Conservation (phyloP, 2,888 invertebrate genomes). For the Caenorhabditis sp. region DNA sequence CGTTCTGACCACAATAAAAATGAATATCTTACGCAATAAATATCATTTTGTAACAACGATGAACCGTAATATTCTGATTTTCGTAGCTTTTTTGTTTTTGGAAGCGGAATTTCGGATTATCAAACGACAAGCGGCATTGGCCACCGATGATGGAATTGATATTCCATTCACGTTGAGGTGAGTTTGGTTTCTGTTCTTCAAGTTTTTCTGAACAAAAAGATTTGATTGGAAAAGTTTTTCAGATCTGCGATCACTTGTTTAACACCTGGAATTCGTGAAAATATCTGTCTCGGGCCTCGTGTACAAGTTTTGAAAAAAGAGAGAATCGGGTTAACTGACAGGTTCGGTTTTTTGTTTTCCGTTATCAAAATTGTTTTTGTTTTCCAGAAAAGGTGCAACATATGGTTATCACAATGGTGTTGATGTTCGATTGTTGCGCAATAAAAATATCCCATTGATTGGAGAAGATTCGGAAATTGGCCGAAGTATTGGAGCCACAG, state of each 20-base stretch:
- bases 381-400: constrained; percentile 46
- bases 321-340: constrained; percentile 44
- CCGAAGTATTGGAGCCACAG: constrained; percentile 45
- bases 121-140: constrained; percentile 38
- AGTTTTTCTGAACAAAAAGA: no score
- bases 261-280: constrained; percentile 52
- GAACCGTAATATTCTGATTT: no score
- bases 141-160: constrained; percentile 52
- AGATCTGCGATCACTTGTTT: constrained; percentile 55
- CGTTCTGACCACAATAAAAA: no score
- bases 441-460: constrained; percentile 48
- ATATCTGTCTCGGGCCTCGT: constrained; percentile 54
- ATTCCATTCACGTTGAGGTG: constrained; percentile 53
- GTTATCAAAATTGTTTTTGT: background rate
- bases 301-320: constrained; percentile 50
- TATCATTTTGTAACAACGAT: no score
- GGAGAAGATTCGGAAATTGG: constrained; percentile 56
- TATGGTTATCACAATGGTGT: constrained; percentile 60
- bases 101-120: constrained; percentile 3
- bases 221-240: no score
- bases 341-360: background rate
- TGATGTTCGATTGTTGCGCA: constrained; percentile 46
- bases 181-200: background rate
- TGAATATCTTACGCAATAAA: no score
- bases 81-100: constrained; percentile 1